Percentiles rank a stretch among this genome's conserved stretches.
Evolutionary conservation across 1,140 invertebrate species (phyloP).

Genomic region (Drosophila gunungcola): DNA sequence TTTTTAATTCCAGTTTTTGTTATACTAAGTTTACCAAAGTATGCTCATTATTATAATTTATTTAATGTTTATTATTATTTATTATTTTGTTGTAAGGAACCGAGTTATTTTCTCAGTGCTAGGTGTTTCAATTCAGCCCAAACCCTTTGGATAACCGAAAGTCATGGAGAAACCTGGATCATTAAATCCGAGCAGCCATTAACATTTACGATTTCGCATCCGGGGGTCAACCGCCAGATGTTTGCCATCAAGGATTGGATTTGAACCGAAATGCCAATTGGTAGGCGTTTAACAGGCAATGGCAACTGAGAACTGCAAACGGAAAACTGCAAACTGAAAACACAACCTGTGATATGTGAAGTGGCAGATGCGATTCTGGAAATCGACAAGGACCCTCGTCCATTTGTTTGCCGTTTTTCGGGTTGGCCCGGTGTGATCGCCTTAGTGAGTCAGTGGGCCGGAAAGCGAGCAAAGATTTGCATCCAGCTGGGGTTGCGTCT

Average conservation of each 20-base stretch:
- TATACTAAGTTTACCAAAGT: no score
- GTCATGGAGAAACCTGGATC: conserved; percentile 36
- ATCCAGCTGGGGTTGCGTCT: conserved; percentile 27
- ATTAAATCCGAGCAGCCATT: conserved; percentile 57
- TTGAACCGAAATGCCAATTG: conserved; percentile 1
- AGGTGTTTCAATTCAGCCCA: background rate
- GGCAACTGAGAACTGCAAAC: conserved; percentile 19
- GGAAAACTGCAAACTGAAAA: background rate
- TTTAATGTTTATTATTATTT: background rate
- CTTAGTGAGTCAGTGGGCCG: conserved; percentile 20
- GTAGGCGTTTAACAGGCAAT: conserved; percentile 48
- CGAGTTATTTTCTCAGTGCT: background rate
- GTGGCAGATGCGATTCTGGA: conserved; percentile 14
- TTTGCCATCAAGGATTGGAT: conserved; percentile 30
- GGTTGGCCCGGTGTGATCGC: conserved; percentile 13
- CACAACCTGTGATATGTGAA: conserved; percentile 20
- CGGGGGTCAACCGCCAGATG: conserved; percentile 30
- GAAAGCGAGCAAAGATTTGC: conserved; percentile 22
- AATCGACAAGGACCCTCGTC: conserved; percentile 24
- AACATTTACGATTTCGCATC: conserved; percentile 65
- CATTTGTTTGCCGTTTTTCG: conserved; percentile 46
- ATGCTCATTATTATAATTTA: no score
- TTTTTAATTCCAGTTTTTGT: no score
- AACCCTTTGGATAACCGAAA: conserved; percentile 24
- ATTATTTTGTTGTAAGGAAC: background rate